Percentiles rank a stretch among this genome's conserved stretches.
Conservation (phyloP, 2,113 vertebrate genomes). For the Columba janthina region DNA sequence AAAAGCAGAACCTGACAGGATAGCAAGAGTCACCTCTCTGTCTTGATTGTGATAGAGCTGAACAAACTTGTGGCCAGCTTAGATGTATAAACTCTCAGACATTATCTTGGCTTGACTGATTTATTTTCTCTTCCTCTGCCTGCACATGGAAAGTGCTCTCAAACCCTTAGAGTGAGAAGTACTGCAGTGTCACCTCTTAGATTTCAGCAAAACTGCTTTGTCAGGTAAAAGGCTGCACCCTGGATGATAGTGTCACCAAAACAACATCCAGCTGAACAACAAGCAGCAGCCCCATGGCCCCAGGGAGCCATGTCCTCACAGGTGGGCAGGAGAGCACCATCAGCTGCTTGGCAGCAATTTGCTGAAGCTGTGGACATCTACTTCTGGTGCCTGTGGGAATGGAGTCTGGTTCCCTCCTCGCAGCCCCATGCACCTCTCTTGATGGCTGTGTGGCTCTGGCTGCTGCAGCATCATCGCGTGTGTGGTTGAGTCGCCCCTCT, state of each 20-base stretch:
- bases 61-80: neutral
- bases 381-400: rapidly evolving
- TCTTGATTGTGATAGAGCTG: rapidly evolving
- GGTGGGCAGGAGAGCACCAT: neutral
- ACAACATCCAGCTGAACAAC: neutral
- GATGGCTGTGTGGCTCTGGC: neutral
- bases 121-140: neutral
- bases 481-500: neutral
- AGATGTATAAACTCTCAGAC: neutral
- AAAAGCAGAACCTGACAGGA: neutral
- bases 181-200: neutral
- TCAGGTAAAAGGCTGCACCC: neutral
- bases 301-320: rapidly evolving
- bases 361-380: rapidly evolving
- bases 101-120: neutral
- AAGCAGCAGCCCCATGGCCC: neutral
- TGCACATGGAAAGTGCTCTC: neutral
- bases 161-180: neutral
- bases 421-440: rapidly evolving
- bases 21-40: neutral
- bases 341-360: neutral
- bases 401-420: neutral
- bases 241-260: neutral
- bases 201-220: neutral
- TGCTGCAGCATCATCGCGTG: neutral